Conservation (phyloP, 1,140 invertebrate species). For the Phenacoccus solenopsis region DNA sequence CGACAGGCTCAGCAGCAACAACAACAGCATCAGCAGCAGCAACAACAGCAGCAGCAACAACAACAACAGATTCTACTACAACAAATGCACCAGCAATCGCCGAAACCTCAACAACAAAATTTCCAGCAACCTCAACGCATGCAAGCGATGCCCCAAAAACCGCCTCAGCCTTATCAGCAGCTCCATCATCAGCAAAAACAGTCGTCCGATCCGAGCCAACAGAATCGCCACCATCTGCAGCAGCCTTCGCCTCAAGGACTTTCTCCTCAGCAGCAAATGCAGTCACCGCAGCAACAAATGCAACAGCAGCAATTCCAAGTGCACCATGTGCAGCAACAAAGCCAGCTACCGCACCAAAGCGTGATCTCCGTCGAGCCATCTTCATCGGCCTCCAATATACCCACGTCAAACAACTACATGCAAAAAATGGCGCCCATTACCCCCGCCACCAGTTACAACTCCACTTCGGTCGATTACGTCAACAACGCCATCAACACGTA, state of each 20-base stretch:
- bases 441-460: background rate
- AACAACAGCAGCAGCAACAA: conserved; percentile 15
- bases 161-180: background rate
- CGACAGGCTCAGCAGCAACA: background rate
- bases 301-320: conserved; percentile 11
- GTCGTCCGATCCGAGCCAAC: background rate
- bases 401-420: background rate
- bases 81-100: conserved; percentile 24
- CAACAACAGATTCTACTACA: conserved; percentile 25
- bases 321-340: conserved; percentile 18
- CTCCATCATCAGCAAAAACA: background rate
- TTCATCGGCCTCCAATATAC: conserved; percentile 19
- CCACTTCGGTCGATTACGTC: background rate
- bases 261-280: background rate
- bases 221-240: background rate
- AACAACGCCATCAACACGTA: background rate
- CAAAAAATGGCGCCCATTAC: background rate
- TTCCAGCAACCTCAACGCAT: conserved; percentile 22
- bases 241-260: background rate
- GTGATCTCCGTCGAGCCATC: conserved; percentile 23
- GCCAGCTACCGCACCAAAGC: conserved; percentile 26
- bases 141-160: background rate
- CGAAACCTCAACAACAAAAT: conserved; percentile 24
- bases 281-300: background rate
- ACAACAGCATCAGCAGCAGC: background rate